phyloP scores from a whole-genome alignment of 1,140 invertebrate species.

The Drosophila parvula region DNA sequence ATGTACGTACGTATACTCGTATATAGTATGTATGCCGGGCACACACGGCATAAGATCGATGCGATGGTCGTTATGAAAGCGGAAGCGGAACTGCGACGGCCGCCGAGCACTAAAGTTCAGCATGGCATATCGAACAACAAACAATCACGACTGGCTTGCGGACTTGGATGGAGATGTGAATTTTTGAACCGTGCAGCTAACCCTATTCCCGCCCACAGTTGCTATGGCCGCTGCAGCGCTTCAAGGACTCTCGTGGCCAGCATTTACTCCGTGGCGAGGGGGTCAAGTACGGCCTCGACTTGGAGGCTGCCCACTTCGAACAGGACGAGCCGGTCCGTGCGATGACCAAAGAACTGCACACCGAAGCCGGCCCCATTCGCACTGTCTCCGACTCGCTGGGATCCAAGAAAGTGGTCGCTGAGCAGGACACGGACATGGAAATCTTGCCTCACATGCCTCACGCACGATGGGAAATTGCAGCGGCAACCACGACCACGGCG shows the following conservation, averaged over 20 bases:
- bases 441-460: slow-evolving; percentile 65
- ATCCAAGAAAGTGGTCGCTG: neutral
- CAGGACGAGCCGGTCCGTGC: slow-evolving; percentile 69
- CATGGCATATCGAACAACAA: slow-evolving; percentile 48
- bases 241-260: slow-evolving; percentile 87
- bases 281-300: slow-evolving; percentile 70
- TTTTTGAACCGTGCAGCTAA: slow-evolving; percentile 33
- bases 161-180: slow-evolving; percentile 4
- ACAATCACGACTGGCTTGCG: slow-evolving; percentile 23
- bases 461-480: slow-evolving; percentile 64
- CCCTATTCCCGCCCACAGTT: slow-evolving; percentile 84
- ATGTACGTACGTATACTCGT: too few species aligned
- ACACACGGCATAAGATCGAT: slow-evolving; percentile 18
- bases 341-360: slow-evolving; percentile 61
- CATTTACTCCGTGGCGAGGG: slow-evolving; percentile 84
- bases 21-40: neutral
- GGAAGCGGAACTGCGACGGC: slow-evolving; percentile 60
- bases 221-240: slow-evolving; percentile 89
- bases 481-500: slow-evolving; percentile 17
- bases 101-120: slow-evolving; percentile 49
- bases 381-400: neutral
- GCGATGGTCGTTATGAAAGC: slow-evolving; percentile 46
- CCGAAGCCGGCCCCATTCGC: slow-evolving; percentile 31
- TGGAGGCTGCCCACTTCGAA: slow-evolving; percentile 66
- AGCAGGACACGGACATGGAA: slow-evolving; percentile 19